Evolutionary conservation across 2,888 invertebrate species (phyloP).

Genomic region (Drosophila tanythrix): DNA sequence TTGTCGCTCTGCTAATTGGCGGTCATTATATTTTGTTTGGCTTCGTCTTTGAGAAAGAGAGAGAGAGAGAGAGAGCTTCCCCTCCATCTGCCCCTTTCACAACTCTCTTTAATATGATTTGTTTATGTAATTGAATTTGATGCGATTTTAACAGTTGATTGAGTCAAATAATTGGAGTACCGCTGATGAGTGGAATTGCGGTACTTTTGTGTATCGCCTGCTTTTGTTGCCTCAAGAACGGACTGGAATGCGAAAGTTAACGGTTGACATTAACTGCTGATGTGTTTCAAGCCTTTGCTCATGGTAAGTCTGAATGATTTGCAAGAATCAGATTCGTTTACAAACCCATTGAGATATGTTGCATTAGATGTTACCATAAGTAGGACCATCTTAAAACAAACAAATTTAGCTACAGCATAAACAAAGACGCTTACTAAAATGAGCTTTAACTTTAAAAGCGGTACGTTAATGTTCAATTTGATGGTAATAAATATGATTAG

Average conservation of each 20-base stretch:
- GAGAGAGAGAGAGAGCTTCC: conserved; percentile 6
- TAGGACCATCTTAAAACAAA: background rate
- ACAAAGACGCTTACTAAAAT: background rate
- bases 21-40: conserved; percentile 53
- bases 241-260: background rate
- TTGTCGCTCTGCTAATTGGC: conserved; percentile 57
- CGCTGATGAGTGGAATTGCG: background rate
- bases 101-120: background rate
- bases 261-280: background rate
- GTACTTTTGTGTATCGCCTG: background rate
- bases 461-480: background rate
- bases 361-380: background rate
- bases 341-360: background rate
- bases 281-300: background rate
- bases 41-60: conserved; percentile 30
- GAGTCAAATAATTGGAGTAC: conserved; percentile 24
- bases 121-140: conserved; percentile 45
- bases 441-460: background rate
- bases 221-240: background rate
- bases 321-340: background rate
- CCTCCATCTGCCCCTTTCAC: too few species aligned
- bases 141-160: conserved; percentile 34
- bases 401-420: background rate
- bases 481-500: conserved; percentile 33
- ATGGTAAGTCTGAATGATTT: background rate